These are phyloP conservation scores for Steatocranus sp. DNA, from an alignment of 2,797 vertebrate genomes.

Conservation along the genomic window DNA sequence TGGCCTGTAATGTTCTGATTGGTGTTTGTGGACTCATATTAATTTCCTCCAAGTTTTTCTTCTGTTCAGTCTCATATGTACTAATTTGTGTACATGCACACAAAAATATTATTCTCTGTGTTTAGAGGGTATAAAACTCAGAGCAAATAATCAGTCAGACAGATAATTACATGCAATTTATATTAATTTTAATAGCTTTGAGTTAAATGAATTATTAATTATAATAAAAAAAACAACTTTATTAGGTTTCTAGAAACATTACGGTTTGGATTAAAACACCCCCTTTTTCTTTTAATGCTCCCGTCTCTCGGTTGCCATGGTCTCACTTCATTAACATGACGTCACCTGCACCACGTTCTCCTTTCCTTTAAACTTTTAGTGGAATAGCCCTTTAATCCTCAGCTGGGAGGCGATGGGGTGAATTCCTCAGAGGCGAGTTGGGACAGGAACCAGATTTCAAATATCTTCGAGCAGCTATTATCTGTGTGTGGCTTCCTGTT, in stretches of 20 bases:
- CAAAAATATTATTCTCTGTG: not conserved
- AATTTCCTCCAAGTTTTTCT: not conserved
- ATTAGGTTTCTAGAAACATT: not conserved
- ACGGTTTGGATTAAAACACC: not conserved
- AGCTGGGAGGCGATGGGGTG: not conserved
- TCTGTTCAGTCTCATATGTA: not conserved
- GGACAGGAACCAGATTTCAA: slow-evolving; percentile 26
- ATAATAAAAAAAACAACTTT: not conserved
- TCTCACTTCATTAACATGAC: not conserved
- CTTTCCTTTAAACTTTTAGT: not conserved
- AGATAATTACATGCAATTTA: not conserved
- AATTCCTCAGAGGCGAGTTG: slow-evolving; percentile 53
- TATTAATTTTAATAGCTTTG: not conserved
- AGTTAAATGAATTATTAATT: not conserved
- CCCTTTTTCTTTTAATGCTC: not conserved
- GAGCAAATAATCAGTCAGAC: not conserved
- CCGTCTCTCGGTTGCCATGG: not conserved
- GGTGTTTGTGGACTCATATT: not conserved
- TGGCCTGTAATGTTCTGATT: not conserved
- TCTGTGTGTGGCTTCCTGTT: slow-evolving; percentile 23
- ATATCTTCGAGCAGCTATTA: not conserved
- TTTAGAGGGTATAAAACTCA: not conserved
- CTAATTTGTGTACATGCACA: not conserved
- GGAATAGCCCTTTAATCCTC: slow-evolving; percentile 32
- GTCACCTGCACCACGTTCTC: not conserved